phyloP scores from a whole-genome alignment of 1,140 invertebrate species.

The Marisa cornuarietis region DNA sequence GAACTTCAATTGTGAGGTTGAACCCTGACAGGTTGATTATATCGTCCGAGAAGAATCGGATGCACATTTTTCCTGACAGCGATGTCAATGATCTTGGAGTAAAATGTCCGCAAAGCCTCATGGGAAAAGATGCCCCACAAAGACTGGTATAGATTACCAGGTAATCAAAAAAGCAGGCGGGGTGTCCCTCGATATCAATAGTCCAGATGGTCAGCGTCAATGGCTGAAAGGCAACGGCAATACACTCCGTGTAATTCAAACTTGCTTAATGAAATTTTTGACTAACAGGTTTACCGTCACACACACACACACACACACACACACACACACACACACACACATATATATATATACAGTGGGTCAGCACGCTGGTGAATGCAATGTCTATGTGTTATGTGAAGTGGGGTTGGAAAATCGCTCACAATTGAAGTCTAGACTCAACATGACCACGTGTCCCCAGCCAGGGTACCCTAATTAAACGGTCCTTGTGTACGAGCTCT shows the following conservation, averaged over 20 bases:
- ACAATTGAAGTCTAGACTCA: too few species aligned
- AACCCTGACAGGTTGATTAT: not conserved
- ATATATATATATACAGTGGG: not conserved
- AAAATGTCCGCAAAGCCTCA: slow-evolving; percentile 2
- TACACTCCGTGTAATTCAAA: too few species aligned
- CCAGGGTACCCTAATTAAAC: too few species aligned
- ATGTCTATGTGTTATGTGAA: not conserved
- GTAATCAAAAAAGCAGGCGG: not conserved
- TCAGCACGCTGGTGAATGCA: not conserved
- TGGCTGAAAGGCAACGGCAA: not conserved
- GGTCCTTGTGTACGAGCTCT: too few species aligned
- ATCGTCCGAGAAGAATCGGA: slow-evolving; percentile 9
- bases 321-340: not conserved
- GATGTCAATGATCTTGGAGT: slow-evolving; percentile 13
- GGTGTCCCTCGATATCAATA: slow-evolving; percentile 10
- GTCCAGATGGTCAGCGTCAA: not conserved
- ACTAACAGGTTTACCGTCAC: too few species aligned
- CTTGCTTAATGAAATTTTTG: too few species aligned
- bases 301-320: too few species aligned
- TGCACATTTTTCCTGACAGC: not conserved
- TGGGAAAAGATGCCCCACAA: not conserved
- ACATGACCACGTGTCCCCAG: too few species aligned
- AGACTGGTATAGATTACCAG: not conserved
- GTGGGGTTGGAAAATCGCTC: not conserved
- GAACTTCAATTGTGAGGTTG: slow-evolving; percentile 6